Evolutionary conservation across 2,797 vertebrate genomes (phyloP), one percentile per base, ranked within the genome.

Genomic region (Manis crassicaudata): DNA sequence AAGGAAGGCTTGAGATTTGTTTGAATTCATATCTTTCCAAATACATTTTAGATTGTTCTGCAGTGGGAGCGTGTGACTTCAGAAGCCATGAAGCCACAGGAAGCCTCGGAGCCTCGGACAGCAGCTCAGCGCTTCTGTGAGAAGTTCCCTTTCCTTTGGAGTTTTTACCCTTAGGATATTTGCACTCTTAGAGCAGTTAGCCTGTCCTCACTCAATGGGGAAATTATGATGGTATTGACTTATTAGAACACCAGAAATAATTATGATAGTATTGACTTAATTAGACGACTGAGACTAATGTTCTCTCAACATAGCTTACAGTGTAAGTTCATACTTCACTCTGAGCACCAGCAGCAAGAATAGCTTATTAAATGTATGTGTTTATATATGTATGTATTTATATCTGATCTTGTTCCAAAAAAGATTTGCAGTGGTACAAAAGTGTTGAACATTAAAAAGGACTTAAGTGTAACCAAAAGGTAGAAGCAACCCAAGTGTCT

Each of bases 101-200:
- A 99, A 97, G 95, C 98, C 2, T 70, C 97, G 14, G 98, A 98
- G 90, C 98, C 99, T 89, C 99, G 98, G 97, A 98, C 98, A 56
- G 98, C 99, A 85, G 98, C 99, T 27, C 98, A 99, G 83, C 98
- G 56, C 80, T 99, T 99, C 98, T 99, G 99, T 99, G 98, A 93
- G 99, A 98, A 98, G 95, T 85, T 82, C n/a, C 27, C 17, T 93
- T 89, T 87, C 50, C 56, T 84, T 72, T 58, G 86, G 54, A 84
- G 75, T 68, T 88, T 84, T 82, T 68, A 37, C 77, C 40, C 11
- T 85, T 86, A 43, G 79, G 37, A 37, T 90, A 43, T 95, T 93
- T 81, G 29, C 5, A 82, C 32, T 25, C 37, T 82, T 87, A 76
- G 76, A 83, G 46, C 73, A 56, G 25, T 86, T 20, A 58, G 67